A percentile compares a stretch with the other conserved stretches of the same genome.
Conservation (phyloP, 2,797 vertebrate genomes). For the Chlorospingus semifuscus region DNA sequence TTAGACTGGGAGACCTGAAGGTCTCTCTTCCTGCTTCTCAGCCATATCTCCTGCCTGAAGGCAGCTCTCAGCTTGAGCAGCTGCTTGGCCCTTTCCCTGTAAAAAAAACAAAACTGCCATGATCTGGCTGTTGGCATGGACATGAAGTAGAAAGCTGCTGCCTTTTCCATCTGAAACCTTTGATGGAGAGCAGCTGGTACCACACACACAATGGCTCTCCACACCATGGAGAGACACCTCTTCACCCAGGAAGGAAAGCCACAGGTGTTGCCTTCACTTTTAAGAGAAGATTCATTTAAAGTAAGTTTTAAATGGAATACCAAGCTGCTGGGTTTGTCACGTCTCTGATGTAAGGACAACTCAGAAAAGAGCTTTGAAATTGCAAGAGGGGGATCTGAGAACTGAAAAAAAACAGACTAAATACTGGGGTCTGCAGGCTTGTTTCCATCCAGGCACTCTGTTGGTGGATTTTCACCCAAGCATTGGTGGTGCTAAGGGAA, state of each 20-base stretch:
- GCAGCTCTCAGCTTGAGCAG: background rate
- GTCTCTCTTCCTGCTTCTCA: background rate
- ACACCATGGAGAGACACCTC: background rate
- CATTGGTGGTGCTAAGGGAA: background rate
- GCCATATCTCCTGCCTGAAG: background rate
- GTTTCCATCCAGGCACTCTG: background rate
- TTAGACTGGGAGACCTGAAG: background rate
- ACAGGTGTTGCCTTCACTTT: background rate
- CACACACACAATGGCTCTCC: fast-evolving
- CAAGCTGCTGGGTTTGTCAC: background rate
- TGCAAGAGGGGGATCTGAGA: background rate
- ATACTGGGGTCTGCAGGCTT: background rate
- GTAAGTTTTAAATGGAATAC: background rate
- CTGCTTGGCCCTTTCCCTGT: background rate
- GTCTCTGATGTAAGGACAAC: background rate
- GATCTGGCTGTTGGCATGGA: fast-evolving
- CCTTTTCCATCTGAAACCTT: background rate
- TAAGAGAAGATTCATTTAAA: background rate
- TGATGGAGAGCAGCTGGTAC: background rate
- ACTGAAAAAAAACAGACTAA: background rate
- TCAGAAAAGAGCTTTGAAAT: background rate
- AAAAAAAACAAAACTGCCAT: background rate
- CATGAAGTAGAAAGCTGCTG: background rate
- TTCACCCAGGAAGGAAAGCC: background rate
- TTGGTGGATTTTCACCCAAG: background rate